Evolutionary conservation across 2,888 invertebrate species (phyloP).

Genomic region (Anthophora plumipes): DNA sequence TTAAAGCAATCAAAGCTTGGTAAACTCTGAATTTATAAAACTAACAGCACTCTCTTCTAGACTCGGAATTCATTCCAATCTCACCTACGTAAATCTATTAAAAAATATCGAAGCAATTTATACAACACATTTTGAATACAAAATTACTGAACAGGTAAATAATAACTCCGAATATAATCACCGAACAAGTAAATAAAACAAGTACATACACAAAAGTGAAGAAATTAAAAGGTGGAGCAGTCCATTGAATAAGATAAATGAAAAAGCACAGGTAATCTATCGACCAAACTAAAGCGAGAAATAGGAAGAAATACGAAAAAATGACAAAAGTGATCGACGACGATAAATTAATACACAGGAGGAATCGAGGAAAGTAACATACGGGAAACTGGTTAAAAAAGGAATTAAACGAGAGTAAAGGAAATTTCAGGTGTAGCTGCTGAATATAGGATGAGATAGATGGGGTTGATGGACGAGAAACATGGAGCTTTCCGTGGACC

Average conservation of each 20-base stretch:
- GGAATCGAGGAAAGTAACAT: not conserved
- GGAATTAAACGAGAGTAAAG: too few relatives aligned
- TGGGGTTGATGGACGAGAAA: slow-evolving; percentile 5
- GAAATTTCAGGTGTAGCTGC: not conserved
- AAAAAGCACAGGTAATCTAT: too few relatives aligned
- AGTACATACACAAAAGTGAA: too few relatives aligned
- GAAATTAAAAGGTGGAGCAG: not conserved
- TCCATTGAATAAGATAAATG: not conserved
- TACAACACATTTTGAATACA: too few relatives aligned
- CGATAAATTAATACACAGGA: not conserved
- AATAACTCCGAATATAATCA: not conserved
- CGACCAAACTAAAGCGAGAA: not conserved
- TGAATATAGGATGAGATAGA: not conserved
- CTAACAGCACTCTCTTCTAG: too few relatives aligned
- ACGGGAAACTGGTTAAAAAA: not conserved
- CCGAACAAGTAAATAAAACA: not conserved
- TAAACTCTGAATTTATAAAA: too few relatives aligned
- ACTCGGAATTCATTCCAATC: too few relatives aligned
- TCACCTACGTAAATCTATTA: too few relatives aligned
- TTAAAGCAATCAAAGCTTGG: too few relatives aligned
- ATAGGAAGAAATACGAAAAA: not conserved
- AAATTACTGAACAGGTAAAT: too few relatives aligned
- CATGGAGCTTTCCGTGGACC: slow-evolving; percentile 22
- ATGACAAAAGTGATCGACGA: not conserved
- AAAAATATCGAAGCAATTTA: too few relatives aligned